These are phyloP conservation scores for Acleris laterana DNA, from an alignment of 2,888 invertebrate genomes.

Conservation along the genomic window DNA sequence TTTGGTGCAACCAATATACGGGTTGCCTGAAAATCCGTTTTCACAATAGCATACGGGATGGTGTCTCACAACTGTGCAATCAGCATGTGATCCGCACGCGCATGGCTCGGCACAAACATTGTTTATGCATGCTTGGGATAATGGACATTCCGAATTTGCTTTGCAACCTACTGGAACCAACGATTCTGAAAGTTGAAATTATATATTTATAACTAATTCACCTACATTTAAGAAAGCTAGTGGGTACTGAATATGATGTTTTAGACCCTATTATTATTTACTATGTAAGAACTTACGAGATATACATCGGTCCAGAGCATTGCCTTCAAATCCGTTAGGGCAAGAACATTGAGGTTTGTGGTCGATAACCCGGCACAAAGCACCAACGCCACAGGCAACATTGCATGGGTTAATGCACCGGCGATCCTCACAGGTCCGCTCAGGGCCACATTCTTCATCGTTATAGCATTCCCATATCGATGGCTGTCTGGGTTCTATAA, in stretches of 20 bases:
- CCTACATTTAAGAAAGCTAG: background rate
- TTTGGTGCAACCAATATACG: constrained; percentile 91
- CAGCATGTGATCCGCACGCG: constrained; percentile 92
- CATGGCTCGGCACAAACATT: constrained; percentile 92
- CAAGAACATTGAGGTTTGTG: constrained; percentile 92
- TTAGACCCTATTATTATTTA: background rate
- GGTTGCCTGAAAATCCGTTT: constrained; percentile 93
- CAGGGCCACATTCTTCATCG: constrained; percentile 90
- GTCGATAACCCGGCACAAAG: constrained; percentile 92
- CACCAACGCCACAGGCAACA: constrained; percentile 90
- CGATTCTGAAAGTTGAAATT: constrained; percentile 72
- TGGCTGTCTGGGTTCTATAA: constrained; percentile 72
- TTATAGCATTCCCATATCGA: constrained; percentile 88
- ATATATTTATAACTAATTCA: background rate
- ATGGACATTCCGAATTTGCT: constrained; percentile 91
- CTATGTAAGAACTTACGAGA: constrained; percentile 87
- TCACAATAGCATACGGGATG: constrained; percentile 94
- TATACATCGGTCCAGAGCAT: constrained; percentile 88
- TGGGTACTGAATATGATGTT: background rate
- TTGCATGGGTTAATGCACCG: constrained; percentile 91
- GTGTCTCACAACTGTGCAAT: constrained; percentile 92
- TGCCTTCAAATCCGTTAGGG: constrained; percentile 90
- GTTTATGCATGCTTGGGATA: constrained; percentile 93
- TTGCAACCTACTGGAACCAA: constrained; percentile 87
- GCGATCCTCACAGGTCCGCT: constrained; percentile 90